These are phyloP conservation scores for Belgica antarctica DNA, from an alignment of 2,888 invertebrate species.

Conservation along the genomic window DNA sequence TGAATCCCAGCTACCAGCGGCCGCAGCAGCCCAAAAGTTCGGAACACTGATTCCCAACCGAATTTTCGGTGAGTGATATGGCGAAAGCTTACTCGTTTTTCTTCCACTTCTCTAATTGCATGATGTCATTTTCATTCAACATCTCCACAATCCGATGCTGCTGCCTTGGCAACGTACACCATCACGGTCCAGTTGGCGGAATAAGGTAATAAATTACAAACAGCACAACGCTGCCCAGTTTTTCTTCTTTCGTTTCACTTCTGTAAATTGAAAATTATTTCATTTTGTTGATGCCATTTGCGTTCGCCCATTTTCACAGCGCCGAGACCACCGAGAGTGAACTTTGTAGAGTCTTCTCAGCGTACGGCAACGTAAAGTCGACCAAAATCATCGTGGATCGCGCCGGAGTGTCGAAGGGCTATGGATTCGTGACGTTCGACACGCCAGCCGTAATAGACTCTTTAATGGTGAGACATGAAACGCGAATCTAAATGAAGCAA, in stretches of 20 bases:
- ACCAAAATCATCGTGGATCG: conserved; percentile 94
- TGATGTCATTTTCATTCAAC: conserved; percentile 40
- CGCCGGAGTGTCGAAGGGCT: conserved; percentile 84
- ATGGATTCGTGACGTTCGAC: conserved; percentile 79
- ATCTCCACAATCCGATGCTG: conserved; percentile 6
- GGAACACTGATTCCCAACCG: conserved; percentile 90
- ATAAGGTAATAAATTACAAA: conserved; percentile 42
- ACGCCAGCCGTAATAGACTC: conserved; percentile 51
- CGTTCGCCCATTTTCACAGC: too few species aligned
- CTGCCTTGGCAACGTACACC: background rate
- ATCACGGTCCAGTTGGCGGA: conserved; percentile 37
- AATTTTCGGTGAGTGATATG: conserved; percentile 93
- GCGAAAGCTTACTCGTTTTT: conserved; percentile 56
- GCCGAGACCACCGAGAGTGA: conserved; percentile 91
- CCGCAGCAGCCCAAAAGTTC: conserved; percentile 57
- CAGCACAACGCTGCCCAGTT: background rate
- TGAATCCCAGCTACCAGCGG: conserved; percentile 39
- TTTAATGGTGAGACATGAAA: conserved; percentile 15
- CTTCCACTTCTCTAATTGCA: conserved; percentile 33
- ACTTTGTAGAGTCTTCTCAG: conserved; percentile 85
- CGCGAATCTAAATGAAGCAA: background rate
- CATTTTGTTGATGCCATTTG: background rate
- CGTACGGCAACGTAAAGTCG: conserved; percentile 83
- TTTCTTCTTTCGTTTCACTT: background rate
- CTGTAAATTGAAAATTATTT: conserved; percentile 29